Base-by-base conservation (phyloP, 1,140 invertebrate genomes). In the Penaeus indicus region DNA sequence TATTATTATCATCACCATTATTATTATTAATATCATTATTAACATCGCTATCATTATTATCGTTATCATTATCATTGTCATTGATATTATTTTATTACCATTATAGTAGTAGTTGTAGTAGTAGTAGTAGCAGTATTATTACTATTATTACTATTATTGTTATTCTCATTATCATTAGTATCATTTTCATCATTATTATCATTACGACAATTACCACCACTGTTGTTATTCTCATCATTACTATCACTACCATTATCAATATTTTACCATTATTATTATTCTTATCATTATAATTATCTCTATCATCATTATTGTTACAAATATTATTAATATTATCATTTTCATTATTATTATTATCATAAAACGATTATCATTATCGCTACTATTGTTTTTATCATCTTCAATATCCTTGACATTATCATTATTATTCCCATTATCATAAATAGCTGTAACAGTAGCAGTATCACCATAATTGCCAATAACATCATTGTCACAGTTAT, bases 171-270 rank as follows among this genome's bases (percentile, higher is more conserved):
- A 69, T 69, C 5, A 5, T 69, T 69, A 69, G 3, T 32, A 3
- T 69, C 16, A 69, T 69, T 32, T 5, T 5, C 8, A 69, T 69
- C 7, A 69, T 69, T 69, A 69, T 69, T 5, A 69, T 69, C 16
- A 69, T 69, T 32, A 69, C 16, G 7, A 69, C 16, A 10, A 69
- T 69, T 69, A 69, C 16, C 16, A 69, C 16, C 27, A 3, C 22
- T 75, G 22, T 75, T 75, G 22, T 75, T n/a, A 75, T 18, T 75
- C 16, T 75, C 22, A n/a, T 75, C 22, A 75, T 75, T 18, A 75
- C 22, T 75, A 75, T 21, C 38, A 75, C 22, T 75, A 75, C 22
- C 18, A 75, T 75, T 25, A 22, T 75, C n/a, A 75, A 7, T 25
- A 25, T 25, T 75, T 75, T 75, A n/a, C 27, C n/a, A 25, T 75